Percentiles rank a stretch among this genome's conserved stretches.
phyloP scores from a whole-genome alignment of 1,140 invertebrate species.

The Cyclargus thomasi region DNA sequence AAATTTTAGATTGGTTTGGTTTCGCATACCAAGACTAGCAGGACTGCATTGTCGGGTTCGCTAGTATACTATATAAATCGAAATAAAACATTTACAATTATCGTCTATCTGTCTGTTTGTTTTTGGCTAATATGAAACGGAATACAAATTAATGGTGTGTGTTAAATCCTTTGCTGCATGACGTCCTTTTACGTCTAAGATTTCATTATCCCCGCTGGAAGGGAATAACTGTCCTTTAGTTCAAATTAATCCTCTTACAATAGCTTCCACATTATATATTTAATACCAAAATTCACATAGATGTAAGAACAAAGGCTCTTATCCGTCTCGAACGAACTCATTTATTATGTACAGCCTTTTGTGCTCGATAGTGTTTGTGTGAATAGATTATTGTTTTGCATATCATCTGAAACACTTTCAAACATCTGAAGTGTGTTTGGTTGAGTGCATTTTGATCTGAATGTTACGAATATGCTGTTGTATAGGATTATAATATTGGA shows the following conservation, averaged over 20 bases:
- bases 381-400: constrained; percentile 8
- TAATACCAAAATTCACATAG: not conserved
- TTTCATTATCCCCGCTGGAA: not conserved
- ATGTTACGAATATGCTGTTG: no score
- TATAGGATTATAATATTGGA: no score
- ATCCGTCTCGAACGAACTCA: constrained; percentile 1
- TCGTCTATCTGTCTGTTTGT: no score
- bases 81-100: no score
- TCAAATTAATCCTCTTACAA: not conserved
- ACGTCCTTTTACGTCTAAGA: not conserved
- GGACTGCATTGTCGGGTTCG: no score
- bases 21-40: no score
- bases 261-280: not conserved
- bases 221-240: not conserved
- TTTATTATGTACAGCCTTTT: not conserved
- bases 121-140: no score
- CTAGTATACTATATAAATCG: no score
- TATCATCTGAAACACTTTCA: not conserved
- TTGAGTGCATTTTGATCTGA: no score
- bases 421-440: not conserved
- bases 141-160: no score
- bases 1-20: no score
- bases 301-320: constrained; percentile 10
- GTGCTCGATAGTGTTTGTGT: constrained; percentile 2
- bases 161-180: not conserved